Conservation (phyloP, 1,140 invertebrate species). For the Meloidogyne floridensis region DNA sequence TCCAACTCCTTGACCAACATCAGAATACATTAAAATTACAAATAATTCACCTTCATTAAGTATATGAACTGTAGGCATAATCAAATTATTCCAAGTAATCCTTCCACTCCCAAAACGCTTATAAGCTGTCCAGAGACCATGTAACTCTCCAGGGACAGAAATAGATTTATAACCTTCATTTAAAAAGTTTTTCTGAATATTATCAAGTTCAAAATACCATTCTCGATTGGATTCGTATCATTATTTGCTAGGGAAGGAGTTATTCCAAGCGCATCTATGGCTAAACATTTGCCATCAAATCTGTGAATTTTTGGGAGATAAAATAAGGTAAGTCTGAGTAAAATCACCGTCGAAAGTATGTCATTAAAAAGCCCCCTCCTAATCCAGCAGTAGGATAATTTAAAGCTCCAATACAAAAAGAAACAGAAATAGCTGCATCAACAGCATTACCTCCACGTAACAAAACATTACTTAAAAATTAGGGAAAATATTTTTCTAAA, state of each 20-base stretch:
- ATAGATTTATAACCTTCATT: constrained; percentile 53
- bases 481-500: constrained; percentile 4
- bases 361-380: constrained; percentile 83
- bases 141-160: constrained; percentile 78
- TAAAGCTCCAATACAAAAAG: constrained; percentile 81
- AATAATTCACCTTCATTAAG: constrained; percentile 41
- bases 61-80: constrained; percentile 74
- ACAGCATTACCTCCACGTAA: constrained; percentile 80
- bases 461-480: constrained; percentile 73
- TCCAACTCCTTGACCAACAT: no score
- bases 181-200: no score
- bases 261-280: constrained; percentile 78
- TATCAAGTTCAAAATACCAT: not conserved
- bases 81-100: constrained; percentile 79
- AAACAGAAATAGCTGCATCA: constrained; percentile 79
- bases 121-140: constrained; percentile 82
- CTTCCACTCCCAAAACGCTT: constrained; percentile 74
- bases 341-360: constrained; percentile 73
- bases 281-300: constrained; percentile 51
- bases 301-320: no score
- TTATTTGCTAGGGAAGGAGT: constrained; percentile 74
- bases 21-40: no score
- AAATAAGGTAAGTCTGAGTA: no score
- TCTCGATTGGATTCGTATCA: constrained; percentile 70
- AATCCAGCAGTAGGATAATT: constrained; percentile 83